A percentile compares a stretch with the other conserved stretches of the same genome.
Conservation (phyloP, 2,797 vertebrate genomes). For the Acipenser ruthenus region DNA sequence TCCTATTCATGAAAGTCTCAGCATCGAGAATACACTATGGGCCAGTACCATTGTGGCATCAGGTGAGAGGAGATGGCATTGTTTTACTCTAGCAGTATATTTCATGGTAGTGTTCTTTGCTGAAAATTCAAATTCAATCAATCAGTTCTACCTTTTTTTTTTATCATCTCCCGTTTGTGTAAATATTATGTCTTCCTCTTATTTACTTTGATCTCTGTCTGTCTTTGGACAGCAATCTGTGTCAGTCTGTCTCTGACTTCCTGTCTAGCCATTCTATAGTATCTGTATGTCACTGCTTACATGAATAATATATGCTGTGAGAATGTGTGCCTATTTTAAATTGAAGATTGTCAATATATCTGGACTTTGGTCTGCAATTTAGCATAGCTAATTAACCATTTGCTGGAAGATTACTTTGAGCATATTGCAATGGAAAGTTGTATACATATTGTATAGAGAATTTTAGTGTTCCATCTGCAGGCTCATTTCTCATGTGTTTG, state of each 20-base stretch:
- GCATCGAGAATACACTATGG: slow-evolving; percentile 93
- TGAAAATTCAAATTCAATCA: no score
- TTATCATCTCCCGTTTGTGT: background rate
- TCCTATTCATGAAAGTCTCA: slow-evolving; percentile 83
- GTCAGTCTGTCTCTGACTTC: slow-evolving; percentile 7
- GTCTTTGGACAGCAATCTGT: slow-evolving; percentile 1
- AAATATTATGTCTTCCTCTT: background rate
- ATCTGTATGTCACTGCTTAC: slow-evolving; percentile 4
- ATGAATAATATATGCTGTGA: background rate
- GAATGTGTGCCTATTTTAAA: slow-evolving; percentile 8
- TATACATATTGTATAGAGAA: background rate
- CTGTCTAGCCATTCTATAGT: slow-evolving; percentile 5
- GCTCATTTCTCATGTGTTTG: background rate
- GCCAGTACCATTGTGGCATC: slow-evolving; percentile 94
- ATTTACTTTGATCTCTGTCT: background rate
- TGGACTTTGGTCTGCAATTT: background rate
- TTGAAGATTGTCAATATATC: slow-evolving; percentile 6
- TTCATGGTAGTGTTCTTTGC: no score
- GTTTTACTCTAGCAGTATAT: no score
- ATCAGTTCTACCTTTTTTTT: no score
- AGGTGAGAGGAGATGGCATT: slow-evolving; percentile 52
- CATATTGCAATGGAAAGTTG: background rate
- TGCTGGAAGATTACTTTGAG: background rate
- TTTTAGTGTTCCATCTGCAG: no score
- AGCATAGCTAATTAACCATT: background rate